These are phyloP conservation scores for Pachyramphus minor DNA, from an alignment of 2,113 vertebrate genomes.

Conservation along the genomic window DNA sequence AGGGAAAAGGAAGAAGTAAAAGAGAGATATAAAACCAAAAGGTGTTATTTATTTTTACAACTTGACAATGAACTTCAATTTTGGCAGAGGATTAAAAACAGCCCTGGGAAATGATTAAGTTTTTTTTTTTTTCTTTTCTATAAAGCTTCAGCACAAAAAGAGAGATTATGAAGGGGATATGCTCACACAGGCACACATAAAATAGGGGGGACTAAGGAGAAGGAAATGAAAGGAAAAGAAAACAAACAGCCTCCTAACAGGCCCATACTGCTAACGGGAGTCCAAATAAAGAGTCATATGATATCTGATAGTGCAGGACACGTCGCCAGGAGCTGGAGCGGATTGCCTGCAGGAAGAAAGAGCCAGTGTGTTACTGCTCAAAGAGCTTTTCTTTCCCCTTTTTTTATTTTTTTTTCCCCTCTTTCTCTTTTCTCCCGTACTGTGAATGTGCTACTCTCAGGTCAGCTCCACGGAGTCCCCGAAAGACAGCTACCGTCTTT, in stretches of 20 bases:
- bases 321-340: slow-evolving; percentile 81
- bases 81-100: slow-evolving; percentile 71
- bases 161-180: slow-evolving; percentile 72
- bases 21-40: background rate
- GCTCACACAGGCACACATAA: slow-evolving; percentile 49
- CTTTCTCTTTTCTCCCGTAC: slow-evolving; percentile 67
- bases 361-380: slow-evolving; percentile 82
- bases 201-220: slow-evolving; percentile 64
- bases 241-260: slow-evolving; percentile 81
- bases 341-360: slow-evolving; percentile 86
- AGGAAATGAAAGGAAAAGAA: slow-evolving; percentile 79
- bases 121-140: slow-evolving; percentile 35
- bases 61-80: slow-evolving; percentile 63
- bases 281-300: slow-evolving; percentile 84
- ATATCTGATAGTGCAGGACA: slow-evolving; percentile 85
- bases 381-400: slow-evolving; percentile 80
- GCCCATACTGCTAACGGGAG: slow-evolving; percentile 81
- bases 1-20: background rate
- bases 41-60: slow-evolving; percentile 48
- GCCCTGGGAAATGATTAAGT: slow-evolving; percentile 70
- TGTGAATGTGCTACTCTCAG: slow-evolving; percentile 76
- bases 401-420: background rate
- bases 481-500: slow-evolving; percentile 71
- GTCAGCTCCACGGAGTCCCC: slow-evolving; percentile 68
- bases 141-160: slow-evolving; percentile 69